Percentiles rank a stretch among this genome's conserved stretches.
Evolutionary conservation across 2,888 invertebrate genomes (phyloP).

Genomic region (Microplitis manilae): DNA sequence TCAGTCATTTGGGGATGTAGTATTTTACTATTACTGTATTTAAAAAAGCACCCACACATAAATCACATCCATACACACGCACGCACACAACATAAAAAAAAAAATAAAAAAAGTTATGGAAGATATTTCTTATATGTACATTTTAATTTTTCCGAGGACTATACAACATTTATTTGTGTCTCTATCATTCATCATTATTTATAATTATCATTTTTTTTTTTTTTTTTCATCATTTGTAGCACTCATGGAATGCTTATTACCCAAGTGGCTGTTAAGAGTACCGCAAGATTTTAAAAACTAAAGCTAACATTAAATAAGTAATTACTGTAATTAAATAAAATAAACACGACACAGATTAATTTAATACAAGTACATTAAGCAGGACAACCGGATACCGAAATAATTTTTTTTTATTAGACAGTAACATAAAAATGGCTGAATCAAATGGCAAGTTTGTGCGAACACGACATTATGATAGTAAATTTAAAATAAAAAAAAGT

Average conservation of each 20-base stretch:
- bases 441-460: slow-evolving; percentile 59
- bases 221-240: slow-evolving; percentile 40
- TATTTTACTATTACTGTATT: slow-evolving; percentile 21
- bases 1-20: slow-evolving; percentile 48
- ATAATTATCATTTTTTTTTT: slow-evolving; percentile 31
- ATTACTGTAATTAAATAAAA: slow-evolving; percentile 14
- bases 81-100: slow-evolving; percentile 44
- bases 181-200: slow-evolving; percentile 21
- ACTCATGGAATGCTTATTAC: slow-evolving; percentile 35
- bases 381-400: slow-evolving; percentile 29
- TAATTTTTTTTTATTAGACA: slow-evolving; percentile 8
- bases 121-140: slow-evolving; percentile 28
- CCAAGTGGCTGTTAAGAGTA: slow-evolving; percentile 1
- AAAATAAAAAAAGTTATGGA: slow-evolving; percentile 57
- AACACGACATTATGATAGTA: slow-evolving; percentile 47
- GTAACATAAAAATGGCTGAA: slow-evolving; percentile 42
- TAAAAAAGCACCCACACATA: slow-evolving; percentile 41
- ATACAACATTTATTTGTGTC: slow-evolving; percentile 45
- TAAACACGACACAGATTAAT: slow-evolving; percentile 1
- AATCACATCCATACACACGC: slow-evolving; percentile 31
- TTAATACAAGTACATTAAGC: slow-evolving; percentile 1
- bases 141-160: slow-evolving; percentile 22
- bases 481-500: slow-evolving; percentile 33
- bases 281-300: slow-evolving; percentile 11
- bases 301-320: neutral